Conservation (phyloP, 2,797 vertebrate species). For the Lutjanus campechanus region DNA sequence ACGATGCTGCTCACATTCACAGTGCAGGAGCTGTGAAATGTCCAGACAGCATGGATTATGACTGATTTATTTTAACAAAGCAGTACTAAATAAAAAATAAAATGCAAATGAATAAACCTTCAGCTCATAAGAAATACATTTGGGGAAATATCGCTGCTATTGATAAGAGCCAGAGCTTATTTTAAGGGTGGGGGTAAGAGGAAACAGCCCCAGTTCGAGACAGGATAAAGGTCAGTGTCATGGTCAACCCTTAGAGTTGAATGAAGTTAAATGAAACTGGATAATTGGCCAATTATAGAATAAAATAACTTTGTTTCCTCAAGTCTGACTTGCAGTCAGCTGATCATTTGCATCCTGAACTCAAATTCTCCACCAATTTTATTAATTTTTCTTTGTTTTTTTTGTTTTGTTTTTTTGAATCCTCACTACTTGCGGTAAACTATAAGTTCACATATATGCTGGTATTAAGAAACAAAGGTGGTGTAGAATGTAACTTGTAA, state of each 20-base stretch:
- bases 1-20: not conserved
- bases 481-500: not conserved
- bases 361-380: too few species aligned
- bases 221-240: constrained; percentile 5
- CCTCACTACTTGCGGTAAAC: not conserved
- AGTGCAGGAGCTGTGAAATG: too few species aligned
- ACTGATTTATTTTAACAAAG: not conserved
- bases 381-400: not conserved
- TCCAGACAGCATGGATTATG: not conserved
- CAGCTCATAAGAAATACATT: too few species aligned
- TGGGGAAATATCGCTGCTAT: too few species aligned
- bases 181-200: not conserved
- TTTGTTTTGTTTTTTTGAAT: not conserved
- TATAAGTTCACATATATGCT: not conserved
- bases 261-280: not conserved
- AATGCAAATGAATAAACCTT: too few species aligned
- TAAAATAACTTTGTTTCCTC: not conserved
- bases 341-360: not conserved
- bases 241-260: not conserved
- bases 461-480: not conserved
- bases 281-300: too few species aligned
- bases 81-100: too few species aligned
- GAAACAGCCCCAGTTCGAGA: not conserved
- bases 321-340: not conserved
- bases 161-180: not conserved